A percentile compares a stretch with the other conserved stretches of the same genome.
Evolutionary conservation across 2,888 invertebrate species (phyloP).

Genomic region (Hermaeophaga mercurialis): DNA sequence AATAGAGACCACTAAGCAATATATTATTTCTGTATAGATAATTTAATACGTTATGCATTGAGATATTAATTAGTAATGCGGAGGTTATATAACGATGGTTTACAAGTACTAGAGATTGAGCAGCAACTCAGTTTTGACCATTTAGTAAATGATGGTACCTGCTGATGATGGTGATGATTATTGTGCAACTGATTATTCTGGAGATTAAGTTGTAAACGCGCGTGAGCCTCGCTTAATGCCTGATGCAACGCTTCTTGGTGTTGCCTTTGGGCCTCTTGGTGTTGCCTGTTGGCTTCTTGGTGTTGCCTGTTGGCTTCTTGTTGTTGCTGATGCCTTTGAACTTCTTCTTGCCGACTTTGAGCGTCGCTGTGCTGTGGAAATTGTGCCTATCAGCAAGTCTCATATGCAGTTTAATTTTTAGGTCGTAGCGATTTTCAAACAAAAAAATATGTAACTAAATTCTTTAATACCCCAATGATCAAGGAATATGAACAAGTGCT

Average conservation of each 20-base stretch:
- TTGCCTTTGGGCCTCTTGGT: slow-evolving; percentile 46
- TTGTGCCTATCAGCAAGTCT: neutral
- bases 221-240: slow-evolving; percentile 56
- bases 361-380: slow-evolving; percentile 34
- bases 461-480: too few species aligned
- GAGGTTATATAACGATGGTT: too few species aligned
- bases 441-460: too few species aligned
- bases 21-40: neutral
- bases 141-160: slow-evolving; percentile 14
- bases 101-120: too few species aligned
- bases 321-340: slow-evolving; percentile 50
- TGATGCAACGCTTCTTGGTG: slow-evolving; percentile 50
- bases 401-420: too few species aligned
- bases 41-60: too few species aligned
- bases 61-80: too few species aligned
- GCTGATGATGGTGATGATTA: slow-evolving; percentile 36
- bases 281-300: slow-evolving; percentile 45
- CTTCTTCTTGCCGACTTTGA: slow-evolving; percentile 48
- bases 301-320: slow-evolving; percentile 52
- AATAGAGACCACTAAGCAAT: too few species aligned
- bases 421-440: too few species aligned
- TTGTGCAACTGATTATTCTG: slow-evolving; percentile 51
- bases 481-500: too few species aligned
- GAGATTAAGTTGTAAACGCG: slow-evolving; percentile 54
- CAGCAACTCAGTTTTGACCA: slow-evolving; percentile 28